phyloP scores from a whole-genome alignment of 2,113 vertebrate species.

The Zingel zingel region DNA sequence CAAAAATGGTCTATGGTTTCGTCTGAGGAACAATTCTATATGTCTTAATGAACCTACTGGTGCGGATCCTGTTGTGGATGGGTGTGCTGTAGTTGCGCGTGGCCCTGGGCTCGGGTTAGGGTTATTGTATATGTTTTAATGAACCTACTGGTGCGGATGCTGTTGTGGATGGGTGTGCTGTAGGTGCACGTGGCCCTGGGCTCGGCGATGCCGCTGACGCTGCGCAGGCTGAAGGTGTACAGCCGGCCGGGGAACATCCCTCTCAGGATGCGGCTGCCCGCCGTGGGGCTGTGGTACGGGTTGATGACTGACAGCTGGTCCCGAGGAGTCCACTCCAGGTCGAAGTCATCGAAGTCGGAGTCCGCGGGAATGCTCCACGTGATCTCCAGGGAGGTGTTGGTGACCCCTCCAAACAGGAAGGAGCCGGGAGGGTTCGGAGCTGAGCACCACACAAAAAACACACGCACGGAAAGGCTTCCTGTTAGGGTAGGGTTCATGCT shows the following conservation, averaged over 20 bases:
- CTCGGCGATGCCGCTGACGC: slow-evolving; percentile 83
- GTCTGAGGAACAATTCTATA: too few relatives aligned
- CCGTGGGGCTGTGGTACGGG: slow-evolving; percentile 87
- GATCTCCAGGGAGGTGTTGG: slow-evolving; percentile 93
- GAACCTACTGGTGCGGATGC: slow-evolving; percentile 91
- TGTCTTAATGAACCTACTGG: slow-evolving; percentile 83
- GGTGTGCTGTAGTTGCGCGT: slow-evolving; percentile 87
- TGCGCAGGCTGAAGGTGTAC: slow-evolving; percentile 91
- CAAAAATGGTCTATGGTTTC: too few relatives aligned
- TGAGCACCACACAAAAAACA: slow-evolving; percentile 52
- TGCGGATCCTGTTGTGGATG: slow-evolving; percentile 89
- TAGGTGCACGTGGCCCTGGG: slow-evolving; percentile 79
- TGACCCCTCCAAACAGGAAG: slow-evolving; percentile 89
- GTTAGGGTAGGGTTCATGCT: too few relatives aligned
- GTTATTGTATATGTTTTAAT: too few relatives aligned
- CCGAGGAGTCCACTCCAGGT: slow-evolving; percentile 91
- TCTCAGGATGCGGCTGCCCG: slow-evolving; percentile 86
- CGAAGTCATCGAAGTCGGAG: slow-evolving; percentile 94
- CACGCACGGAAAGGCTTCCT: too few relatives aligned
- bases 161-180: slow-evolving; percentile 87
- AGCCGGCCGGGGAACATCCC: slow-evolving; percentile 92
- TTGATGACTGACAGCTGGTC: slow-evolving; percentile 90
- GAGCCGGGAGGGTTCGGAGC: slow-evolving; percentile 89
- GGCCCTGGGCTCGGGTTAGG: slow-evolving; percentile 4
- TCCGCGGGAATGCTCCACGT: slow-evolving; percentile 90